Evolutionary conservation across 2,888 invertebrate genomes (phyloP).

Genomic region (Flexamia atlantica): DNA sequence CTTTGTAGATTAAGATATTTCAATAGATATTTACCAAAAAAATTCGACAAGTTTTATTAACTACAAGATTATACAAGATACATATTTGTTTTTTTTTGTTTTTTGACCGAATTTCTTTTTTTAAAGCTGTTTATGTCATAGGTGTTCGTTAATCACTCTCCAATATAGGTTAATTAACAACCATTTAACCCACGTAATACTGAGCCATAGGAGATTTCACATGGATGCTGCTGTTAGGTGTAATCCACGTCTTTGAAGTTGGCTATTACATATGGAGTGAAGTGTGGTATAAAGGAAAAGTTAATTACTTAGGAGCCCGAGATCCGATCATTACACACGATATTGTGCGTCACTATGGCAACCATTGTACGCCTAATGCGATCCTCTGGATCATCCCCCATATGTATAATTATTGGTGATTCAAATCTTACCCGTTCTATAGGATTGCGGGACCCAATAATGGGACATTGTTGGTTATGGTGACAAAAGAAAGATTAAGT

Average conservation of each 20-base stretch:
- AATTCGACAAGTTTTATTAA: no score
- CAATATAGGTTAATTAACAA: no score
- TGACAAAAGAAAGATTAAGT: neutral
- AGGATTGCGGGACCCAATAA: neutral
- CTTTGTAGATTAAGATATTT: no score
- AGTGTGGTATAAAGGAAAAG: neutral
- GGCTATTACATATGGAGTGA: neutral
- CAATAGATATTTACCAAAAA: no score
- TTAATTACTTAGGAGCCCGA: neutral
- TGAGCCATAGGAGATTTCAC: neutral
- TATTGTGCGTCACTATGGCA: slow-evolving; percentile 17
- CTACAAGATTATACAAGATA: no score
- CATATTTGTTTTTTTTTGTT: no score
- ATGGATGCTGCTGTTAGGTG: neutral
- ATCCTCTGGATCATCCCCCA: slow-evolving; percentile 13
- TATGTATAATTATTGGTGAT: slow-evolving; percentile 48
- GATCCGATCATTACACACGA: slow-evolving; percentile 50
- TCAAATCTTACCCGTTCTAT: slow-evolving; percentile 13
- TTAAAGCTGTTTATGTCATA: no score
- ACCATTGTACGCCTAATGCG: slow-evolving; percentile 46
- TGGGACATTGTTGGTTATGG: neutral
- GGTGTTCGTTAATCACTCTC: no score
- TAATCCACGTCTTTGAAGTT: slow-evolving; percentile 2
- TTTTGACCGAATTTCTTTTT: no score
- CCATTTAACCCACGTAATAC: neutral